Conservation (phyloP, 2,797 vertebrate species). For the Ctenosaura bakeri region DNA sequence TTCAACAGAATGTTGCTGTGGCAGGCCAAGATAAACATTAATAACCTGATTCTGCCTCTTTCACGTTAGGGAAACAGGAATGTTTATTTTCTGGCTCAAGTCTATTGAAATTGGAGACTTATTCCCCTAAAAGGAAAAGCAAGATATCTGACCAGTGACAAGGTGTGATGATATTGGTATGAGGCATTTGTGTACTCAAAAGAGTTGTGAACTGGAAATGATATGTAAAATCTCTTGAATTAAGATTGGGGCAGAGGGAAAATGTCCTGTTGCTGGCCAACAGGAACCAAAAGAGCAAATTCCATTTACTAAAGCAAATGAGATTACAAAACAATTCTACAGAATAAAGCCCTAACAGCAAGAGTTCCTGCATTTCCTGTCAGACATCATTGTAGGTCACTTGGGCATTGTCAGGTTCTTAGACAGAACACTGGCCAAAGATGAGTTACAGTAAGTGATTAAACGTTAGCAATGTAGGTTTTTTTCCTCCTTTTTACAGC, state of each 20-base stretch:
- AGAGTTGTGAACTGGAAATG: slow-evolving; percentile 34
- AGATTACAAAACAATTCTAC: slow-evolving; percentile 15
- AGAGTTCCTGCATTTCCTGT: slow-evolving; percentile 4
- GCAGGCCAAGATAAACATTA: slow-evolving; percentile 35
- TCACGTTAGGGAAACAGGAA: slow-evolving; percentile 41
- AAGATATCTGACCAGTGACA: slow-evolving; percentile 11
- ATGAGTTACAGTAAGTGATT: slow-evolving; percentile 51
- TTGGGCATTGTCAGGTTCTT: slow-evolving; percentile 44
- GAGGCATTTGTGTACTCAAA: slow-evolving; percentile 76
- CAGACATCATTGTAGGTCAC: slow-evolving; percentile 39
- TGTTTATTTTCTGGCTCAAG: slow-evolving; percentile 63
- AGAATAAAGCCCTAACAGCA: slow-evolving; percentile 31
- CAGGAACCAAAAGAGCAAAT: slow-evolving; percentile 34
- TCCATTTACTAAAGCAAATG: slow-evolving; percentile 26
- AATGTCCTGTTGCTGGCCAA: slow-evolving; percentile 36
- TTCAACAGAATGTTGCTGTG: slow-evolving; percentile 22
- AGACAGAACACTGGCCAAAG: slow-evolving; percentile 54
- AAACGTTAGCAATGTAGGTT: slow-evolving; percentile 50
- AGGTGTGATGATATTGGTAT: slow-evolving; percentile 37
- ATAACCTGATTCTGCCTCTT: slow-evolving; percentile 37
- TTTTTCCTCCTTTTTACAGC: slow-evolving; percentile 27
- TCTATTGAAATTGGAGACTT: slow-evolving; percentile 61
- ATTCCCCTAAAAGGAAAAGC: slow-evolving; percentile 46
- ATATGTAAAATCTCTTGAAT: slow-evolving; percentile 36
- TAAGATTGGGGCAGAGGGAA: neutral